These are phyloP conservation scores for Oreochromis tanganicae DNA, from an alignment of 2,113 vertebrate species.

Conservation along the genomic window DNA sequence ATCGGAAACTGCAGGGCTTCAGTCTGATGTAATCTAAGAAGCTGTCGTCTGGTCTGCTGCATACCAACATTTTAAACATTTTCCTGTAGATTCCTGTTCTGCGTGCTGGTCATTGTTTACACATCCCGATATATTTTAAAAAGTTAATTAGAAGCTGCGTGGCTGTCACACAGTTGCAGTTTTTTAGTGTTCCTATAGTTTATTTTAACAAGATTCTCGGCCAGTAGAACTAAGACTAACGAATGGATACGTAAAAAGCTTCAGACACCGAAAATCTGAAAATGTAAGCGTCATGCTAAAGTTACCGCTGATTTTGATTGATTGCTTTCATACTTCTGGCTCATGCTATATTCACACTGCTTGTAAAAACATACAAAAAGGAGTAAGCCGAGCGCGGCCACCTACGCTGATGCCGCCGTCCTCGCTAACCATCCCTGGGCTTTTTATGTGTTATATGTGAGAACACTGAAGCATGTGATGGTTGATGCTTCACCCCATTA, in stretches of 20 bases:
- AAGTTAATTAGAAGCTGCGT: neutral
- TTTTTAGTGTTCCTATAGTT: neutral
- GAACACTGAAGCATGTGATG: neutral
- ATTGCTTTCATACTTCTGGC: neutral
- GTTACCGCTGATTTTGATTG: neutral
- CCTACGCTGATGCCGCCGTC: rapidly evolving
- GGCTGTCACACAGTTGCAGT: neutral
- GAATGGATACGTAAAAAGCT: neutral
- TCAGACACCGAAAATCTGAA: neutral
- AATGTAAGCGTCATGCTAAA: neutral
- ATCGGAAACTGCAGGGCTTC: neutral
- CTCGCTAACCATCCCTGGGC: rapidly evolving
- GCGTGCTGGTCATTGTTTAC: neutral
- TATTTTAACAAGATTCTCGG: neutral
- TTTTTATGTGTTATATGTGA: neutral
- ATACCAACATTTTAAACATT: neutral
- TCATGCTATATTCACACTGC: neutral
- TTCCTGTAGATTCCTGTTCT: neutral
- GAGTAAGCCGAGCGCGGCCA: neutral
- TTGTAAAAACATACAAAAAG: neutral
- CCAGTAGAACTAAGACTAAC: neutral
- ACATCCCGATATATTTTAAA: neutral
- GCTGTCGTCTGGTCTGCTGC: neutral
- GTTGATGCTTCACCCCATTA: neutral
- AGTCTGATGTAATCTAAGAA: neutral